Evolutionary conservation across 2,113 vertebrate genomes (phyloP).

Genomic region (Eublepharis macularius): DNA sequence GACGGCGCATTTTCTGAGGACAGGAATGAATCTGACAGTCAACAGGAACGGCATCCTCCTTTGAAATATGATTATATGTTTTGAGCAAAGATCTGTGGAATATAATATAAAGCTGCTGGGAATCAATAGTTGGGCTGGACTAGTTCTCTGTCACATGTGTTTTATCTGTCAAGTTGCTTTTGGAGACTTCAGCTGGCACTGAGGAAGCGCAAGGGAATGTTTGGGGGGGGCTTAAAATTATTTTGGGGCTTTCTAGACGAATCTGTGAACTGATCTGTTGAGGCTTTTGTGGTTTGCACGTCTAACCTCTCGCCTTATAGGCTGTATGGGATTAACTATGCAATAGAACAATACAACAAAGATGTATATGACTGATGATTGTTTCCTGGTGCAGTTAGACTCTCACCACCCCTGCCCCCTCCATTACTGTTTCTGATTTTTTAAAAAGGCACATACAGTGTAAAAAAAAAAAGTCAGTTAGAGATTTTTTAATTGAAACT

Average conservation of each 20-base stretch:
- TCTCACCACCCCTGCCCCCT: too few species aligned
- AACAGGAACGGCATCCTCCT: constrained; percentile 33
- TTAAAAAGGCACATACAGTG: too few species aligned
- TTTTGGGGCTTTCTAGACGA: neutral
- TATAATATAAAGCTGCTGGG: constrained; percentile 57
- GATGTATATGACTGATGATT: too few species aligned
- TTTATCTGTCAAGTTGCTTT: constrained; percentile 34
- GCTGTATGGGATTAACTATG: too few species aligned
- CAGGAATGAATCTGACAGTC: constrained; percentile 50
- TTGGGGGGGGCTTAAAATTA: neutral
- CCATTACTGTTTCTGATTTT: too few species aligned
- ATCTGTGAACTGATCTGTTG: neutral
- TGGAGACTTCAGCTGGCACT: constrained; percentile 20
- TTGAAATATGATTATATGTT: constrained; percentile 63
- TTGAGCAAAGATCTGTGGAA: constrained; percentile 51
- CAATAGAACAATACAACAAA: too few species aligned
- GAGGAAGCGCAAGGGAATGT: neutral
- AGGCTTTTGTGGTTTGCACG: neutral
- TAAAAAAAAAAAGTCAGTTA: too few species aligned
- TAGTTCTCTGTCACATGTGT: constrained; percentile 37
- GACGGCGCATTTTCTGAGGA: constrained; percentile 52
- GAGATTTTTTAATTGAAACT: too few species aligned
- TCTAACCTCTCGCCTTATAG: too few species aligned
- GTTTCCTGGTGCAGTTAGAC: too few species aligned
- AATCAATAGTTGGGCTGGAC: constrained; percentile 47